Evolutionary conservation across 37 sponge, comb jelly and placozoan genomes (phyloP), one percentile per base, ranked within the genome.

Genomic region (Beroe ovata): DNA sequence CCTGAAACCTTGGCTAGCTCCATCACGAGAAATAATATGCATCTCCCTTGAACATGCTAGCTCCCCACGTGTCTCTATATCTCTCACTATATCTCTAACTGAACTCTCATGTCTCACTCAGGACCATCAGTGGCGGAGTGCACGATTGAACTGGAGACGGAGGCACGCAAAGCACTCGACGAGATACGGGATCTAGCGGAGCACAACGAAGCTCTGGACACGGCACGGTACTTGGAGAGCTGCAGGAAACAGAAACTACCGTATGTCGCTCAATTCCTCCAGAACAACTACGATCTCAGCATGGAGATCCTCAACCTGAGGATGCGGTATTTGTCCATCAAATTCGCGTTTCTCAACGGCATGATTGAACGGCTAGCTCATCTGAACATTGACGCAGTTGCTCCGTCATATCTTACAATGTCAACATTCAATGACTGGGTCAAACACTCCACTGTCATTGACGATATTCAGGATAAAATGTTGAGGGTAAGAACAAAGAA

Each of bases 401-500:
- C 84, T 26, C 84, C 84, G 4, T 16, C 84, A 16, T 77, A 77
- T 23, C 54, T 77, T 0, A 8, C 36, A 14, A 39, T 77, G 84
- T 32, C 19, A 38, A 77, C 84, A 14, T 77, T 77, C 33, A 77
- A 77, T 26, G 84, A 77, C 54, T 77, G 84, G 84, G 8, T 77
- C 23, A 77, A 39, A 77, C 84, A 77, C 84, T 77, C 84, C 4
- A 22, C n/a, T 1, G 33, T 77, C 33, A 42, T 77, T 11, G n/a
- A 42, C 29, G 84, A 77, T n/a, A 77, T 77, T 54, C 84, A 77
- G 54, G 84, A 77, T 29, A 77, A 41, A 39, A 77, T 77, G 84
- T 19, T 77, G 47, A 42, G 38, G 54, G 84, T 23, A 1, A 8
- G 47, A 29, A 77, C 84, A 1, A 77, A 42, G 38, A 77, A 77